phyloP scores from a whole-genome alignment of 92 coral and sea anemone genomes.

The Micromussa lordhowensis region DNA sequence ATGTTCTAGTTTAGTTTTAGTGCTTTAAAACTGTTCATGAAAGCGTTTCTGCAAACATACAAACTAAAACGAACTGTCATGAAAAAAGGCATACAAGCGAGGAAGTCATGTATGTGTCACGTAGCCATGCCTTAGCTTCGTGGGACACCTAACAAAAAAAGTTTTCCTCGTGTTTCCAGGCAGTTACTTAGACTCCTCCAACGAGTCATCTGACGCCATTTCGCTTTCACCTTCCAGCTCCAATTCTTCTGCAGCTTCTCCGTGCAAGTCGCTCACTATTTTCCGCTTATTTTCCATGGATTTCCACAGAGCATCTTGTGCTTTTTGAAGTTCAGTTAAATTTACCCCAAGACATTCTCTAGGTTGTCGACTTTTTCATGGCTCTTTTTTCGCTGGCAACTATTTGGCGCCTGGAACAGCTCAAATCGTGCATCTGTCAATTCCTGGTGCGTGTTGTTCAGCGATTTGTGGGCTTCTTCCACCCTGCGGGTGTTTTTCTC shows the following conservation, averaged over 20 bases:
- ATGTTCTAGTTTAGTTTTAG: neutral
- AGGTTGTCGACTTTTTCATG: conserved; percentile 35
- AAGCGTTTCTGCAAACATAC: neutral
- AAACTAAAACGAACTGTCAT: neutral
- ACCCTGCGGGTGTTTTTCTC: conserved; percentile 34
- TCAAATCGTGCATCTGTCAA: conserved; percentile 27
- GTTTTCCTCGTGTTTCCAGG: no score
- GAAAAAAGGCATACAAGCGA: no score
- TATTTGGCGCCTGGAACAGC: conserved; percentile 22
- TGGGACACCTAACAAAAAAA: no score
- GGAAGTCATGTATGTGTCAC: no score
- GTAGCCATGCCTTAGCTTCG: no score
- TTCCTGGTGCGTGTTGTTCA: conserved; percentile 24
- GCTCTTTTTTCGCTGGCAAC: conserved; percentile 25
- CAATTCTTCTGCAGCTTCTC: no score
- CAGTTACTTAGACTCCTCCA: no score
- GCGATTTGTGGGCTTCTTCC: conserved; percentile 23
- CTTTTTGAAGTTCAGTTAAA: conserved; percentile 36
- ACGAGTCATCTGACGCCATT: no score
- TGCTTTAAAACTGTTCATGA: neutral
- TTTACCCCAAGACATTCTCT: conserved; percentile 7
- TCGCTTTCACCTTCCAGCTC: no score
- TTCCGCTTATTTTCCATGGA: no score
- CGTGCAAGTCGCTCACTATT: no score
- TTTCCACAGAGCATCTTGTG: conserved; percentile 21